A percentile compares a stretch with the other conserved stretches of the same genome.
Conservation (phyloP, 1,140 invertebrate species). For the Drosophila ohnishii region DNA sequence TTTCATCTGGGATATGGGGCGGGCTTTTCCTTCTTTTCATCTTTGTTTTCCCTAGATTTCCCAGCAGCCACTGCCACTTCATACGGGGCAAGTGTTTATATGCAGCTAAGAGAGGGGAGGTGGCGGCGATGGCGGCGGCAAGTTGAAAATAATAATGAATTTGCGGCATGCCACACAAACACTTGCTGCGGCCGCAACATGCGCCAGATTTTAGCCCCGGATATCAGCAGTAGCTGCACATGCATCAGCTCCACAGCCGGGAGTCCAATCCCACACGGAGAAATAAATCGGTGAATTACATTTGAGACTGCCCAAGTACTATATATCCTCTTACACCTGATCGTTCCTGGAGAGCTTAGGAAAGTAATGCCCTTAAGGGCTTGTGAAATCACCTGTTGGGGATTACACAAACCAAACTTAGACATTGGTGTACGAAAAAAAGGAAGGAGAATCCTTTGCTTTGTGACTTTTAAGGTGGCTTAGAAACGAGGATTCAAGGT, state of each 20-base stretch:
- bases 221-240: conserved; percentile 75
- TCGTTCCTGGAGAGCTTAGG: not conserved
- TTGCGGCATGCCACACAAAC: conserved; percentile 77
- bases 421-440: not conserved
- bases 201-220: conserved; percentile 68
- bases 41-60: conserved; percentile 22
- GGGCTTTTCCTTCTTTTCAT: conserved; percentile 7
- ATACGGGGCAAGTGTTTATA: conserved; percentile 40
- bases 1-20: conserved; percentile 6
- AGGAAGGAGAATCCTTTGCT: not conserved
- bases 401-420: not conserved
- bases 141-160: conserved; percentile 76
- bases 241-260: conserved; percentile 52
- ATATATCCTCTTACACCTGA: not conserved
- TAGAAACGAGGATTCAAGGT: not conserved
- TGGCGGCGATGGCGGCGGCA: conserved; percentile 9
- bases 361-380: not conserved
- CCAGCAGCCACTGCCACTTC: conserved; percentile 43
- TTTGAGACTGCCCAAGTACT: not conserved
- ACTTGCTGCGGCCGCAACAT: conserved; percentile 68
- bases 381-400: not conserved
- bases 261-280: conserved; percentile 38
- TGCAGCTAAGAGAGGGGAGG: conserved; percentile 17
- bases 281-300: conserved; percentile 5
- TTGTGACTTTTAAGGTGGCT: not conserved